A percentile compares a stretch with the other conserved stretches of the same genome.
phyloP scores from a whole-genome alignment of 2,888 invertebrate species.

The Steinernema carpocapsae region DNA sequence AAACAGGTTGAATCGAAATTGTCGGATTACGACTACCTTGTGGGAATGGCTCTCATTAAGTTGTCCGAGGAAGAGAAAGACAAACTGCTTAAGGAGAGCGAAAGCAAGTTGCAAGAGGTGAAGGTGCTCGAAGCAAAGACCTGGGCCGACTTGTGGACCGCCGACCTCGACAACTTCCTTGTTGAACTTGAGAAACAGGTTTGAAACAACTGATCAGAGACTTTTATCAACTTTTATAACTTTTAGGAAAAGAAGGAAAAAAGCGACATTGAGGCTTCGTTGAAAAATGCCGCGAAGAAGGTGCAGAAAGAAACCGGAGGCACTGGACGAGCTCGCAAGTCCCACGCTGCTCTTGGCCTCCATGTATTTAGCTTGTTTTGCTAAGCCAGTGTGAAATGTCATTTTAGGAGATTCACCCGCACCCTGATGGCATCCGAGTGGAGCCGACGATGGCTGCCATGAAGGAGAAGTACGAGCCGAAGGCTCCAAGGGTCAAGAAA shows the following conservation, averaged over 20 bases:
- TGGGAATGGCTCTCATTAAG: constrained; percentile 78
- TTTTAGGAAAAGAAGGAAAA: constrained; percentile 52
- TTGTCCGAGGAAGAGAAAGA: constrained; percentile 69
- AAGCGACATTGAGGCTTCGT: constrained; percentile 79
- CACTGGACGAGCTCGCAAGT: constrained; percentile 45
- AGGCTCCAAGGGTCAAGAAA: constrained; percentile 52
- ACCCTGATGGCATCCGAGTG: constrained; percentile 45
- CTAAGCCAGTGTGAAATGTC: too few relatives aligned
- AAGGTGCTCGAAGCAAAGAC: constrained; percentile 75
- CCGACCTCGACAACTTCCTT: constrained; percentile 79
- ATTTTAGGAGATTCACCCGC: constrained; percentile 44
- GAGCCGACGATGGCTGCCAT: constrained; percentile 55
- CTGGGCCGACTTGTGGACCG: constrained; percentile 82
- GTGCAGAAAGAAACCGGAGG: constrained; percentile 50
- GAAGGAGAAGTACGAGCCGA: constrained; percentile 58
- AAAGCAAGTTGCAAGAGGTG: constrained; percentile 70
- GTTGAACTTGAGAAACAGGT: constrained; percentile 60
- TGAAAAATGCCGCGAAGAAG: constrained; percentile 72
- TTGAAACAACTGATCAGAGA: background rate
- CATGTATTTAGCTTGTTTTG: background rate
- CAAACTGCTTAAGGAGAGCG: constrained; percentile 62
- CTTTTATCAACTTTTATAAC: too few relatives aligned
- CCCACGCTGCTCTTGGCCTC: constrained; percentile 35
- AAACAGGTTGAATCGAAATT: constrained; percentile 46
- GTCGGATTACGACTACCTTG: constrained; percentile 84